Evolutionary conservation across 2,113 vertebrate species (phyloP).

Genomic region (Takifugu bimaculatus): DNA sequence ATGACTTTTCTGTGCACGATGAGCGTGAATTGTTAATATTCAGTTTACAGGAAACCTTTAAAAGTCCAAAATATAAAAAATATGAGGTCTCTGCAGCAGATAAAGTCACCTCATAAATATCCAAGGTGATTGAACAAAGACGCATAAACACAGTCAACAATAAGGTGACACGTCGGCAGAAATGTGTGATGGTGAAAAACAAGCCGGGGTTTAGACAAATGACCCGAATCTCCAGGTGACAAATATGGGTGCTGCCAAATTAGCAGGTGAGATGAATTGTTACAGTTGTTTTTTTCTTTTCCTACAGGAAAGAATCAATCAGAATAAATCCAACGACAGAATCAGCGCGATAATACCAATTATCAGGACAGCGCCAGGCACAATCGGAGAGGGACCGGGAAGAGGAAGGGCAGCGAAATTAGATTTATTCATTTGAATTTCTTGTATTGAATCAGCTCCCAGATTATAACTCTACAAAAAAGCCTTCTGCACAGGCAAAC

Average conservation of each 20-base stretch:
- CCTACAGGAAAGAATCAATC: background rate
- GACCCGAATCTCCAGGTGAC: background rate
- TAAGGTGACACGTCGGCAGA: slow-evolving; percentile 41
- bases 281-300: background rate
- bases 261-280: too few species aligned
- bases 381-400: background rate
- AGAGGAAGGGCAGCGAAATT: background rate
- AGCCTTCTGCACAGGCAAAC: background rate
- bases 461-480: background rate
- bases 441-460: background rate
- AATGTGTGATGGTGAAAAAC: slow-evolving; percentile 37
- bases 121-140: slow-evolving; percentile 23
- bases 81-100: background rate
- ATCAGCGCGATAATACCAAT: background rate
- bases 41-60: background rate
- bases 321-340: background rate
- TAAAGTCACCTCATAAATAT: slow-evolving; percentile 21
- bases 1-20: background rate
- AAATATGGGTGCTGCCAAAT: too few species aligned
- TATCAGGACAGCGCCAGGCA: background rate
- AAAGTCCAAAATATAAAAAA: slow-evolving; percentile 5
- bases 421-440: background rate
- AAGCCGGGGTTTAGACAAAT: slow-evolving; percentile 31
- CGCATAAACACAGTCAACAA: slow-evolving; percentile 6
- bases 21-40: background rate